Evolutionary conservation across 2,797 vertebrate genomes (phyloP).

Genomic region (Apogon hyalosoma): DNA sequence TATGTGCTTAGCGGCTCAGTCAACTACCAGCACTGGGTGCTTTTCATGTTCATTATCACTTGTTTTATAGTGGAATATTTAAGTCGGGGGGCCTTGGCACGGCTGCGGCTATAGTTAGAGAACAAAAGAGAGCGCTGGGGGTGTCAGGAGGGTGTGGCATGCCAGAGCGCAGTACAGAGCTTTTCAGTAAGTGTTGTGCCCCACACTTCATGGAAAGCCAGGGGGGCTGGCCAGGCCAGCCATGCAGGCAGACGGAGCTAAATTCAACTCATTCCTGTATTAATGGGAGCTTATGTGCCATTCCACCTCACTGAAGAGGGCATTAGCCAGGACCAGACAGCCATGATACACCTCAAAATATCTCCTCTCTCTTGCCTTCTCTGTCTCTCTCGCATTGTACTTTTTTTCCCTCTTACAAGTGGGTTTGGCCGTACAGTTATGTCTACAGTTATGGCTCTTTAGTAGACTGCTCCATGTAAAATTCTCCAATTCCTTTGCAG

Average conservation of each 20-base stretch:
- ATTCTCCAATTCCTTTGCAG: slow-evolving; percentile 10
- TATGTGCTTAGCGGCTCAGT: slow-evolving; percentile 71
- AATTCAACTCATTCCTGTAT: slow-evolving; percentile 88
- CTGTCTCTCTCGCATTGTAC: slow-evolving; percentile 54
- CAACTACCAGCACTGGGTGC: slow-evolving; percentile 72
- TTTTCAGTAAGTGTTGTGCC: slow-evolving; percentile 84
- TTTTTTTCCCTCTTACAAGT: slow-evolving; percentile 49
- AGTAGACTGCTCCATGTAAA: slow-evolving; percentile 17
- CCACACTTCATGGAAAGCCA: slow-evolving; percentile 84
- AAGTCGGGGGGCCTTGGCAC: slow-evolving; percentile 80
- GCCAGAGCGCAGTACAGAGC: slow-evolving; percentile 69
- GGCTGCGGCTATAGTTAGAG: slow-evolving; percentile 84
- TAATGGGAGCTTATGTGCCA: slow-evolving; percentile 86
- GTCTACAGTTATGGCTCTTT: slow-evolving; percentile 6
- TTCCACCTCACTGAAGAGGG: slow-evolving; percentile 82
- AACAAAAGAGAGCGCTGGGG: slow-evolving; percentile 80
- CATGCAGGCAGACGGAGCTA: slow-evolving; percentile 81
- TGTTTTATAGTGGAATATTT: slow-evolving; percentile 85
- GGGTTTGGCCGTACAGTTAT: slow-evolving; percentile 25
- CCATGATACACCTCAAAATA: slow-evolving; percentile 83
- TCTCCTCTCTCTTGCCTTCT: slow-evolving; percentile 60
- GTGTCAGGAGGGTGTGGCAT: slow-evolving; percentile 78
- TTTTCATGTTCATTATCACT: slow-evolving; percentile 84
- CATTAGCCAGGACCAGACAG: slow-evolving; percentile 81
- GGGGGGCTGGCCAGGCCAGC: slow-evolving; percentile 66